Percentiles rank a stretch among this genome's conserved stretches.
Conservation (phyloP, 2,797 vertebrate species). For the Enteromius trimaculatus region DNA sequence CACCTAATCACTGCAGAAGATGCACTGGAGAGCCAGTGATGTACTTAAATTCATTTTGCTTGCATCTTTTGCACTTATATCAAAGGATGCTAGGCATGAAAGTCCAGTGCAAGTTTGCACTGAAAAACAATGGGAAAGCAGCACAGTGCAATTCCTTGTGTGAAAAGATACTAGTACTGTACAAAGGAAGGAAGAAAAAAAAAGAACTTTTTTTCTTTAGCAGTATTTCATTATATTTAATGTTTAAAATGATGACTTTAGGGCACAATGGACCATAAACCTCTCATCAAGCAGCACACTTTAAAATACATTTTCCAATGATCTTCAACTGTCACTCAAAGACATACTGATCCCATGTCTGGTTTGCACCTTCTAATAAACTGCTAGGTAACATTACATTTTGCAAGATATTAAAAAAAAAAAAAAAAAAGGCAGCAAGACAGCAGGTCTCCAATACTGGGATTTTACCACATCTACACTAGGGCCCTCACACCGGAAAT, state of each 20-base stretch:
- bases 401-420: background rate
- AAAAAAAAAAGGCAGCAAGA: background rate
- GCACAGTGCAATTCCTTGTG: background rate
- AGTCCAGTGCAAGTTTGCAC: background rate
- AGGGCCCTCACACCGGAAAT: conserved; percentile 18
- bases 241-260: conserved; percentile 10
- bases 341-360: background rate
- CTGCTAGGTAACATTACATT: background rate
- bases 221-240: conserved; percentile 21
- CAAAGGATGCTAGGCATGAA: background rate
- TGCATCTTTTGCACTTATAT: background rate
- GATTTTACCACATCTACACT: conserved; percentile 53
- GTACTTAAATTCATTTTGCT: background rate
- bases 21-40: too few species aligned
- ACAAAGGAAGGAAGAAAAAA: background rate
- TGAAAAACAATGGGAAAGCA: background rate
- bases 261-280: background rate
- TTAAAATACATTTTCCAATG: conserved; percentile 6
- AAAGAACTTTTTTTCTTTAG: background rate
- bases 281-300: background rate
- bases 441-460: conserved; percentile 20
- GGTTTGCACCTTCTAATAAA: background rate
- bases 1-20: too few species aligned
- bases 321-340: conserved; percentile 15
- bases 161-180: background rate